Evolutionary conservation across 1,140 invertebrate genomes (phyloP), one percentile per base, ranked within the genome.

Genomic region (Nasonia longicornis): DNA sequence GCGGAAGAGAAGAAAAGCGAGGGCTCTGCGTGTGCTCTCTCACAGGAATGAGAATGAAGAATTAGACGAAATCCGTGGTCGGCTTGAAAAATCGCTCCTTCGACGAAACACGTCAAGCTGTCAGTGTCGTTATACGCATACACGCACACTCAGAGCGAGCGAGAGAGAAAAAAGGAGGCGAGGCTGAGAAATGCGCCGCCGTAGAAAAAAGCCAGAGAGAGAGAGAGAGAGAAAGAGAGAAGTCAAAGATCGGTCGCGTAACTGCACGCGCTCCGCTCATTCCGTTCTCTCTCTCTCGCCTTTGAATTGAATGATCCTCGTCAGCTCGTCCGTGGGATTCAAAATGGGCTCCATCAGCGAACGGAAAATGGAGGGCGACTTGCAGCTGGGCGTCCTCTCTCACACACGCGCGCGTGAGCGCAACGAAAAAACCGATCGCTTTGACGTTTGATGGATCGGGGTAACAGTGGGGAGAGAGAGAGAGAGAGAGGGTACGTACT

Each of bases 401-500:
- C 80, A 80, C 80, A 81, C 84, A 83, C 84, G 80, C 84, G 83
- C 84, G 85, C 83, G 82, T 83, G 84, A 84, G 84, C 84, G 66
- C 72, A 31, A 78, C 85, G 83, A 88, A 88, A 87, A 86, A 87
- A 84, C 84, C 84, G 85, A 89, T 89, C 85, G 85, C 84, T 14
- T 22, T 87, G 87, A 86, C 89, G 84, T 88, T 89, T 89, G 89
- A 89, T 86, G 85, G 86, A 89, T 89, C 84, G 87, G 67, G 66
- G 22, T 35, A 31, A n/a, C 6, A 26, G 14, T 14, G 35, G 38
- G 14, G 16, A 52, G 64, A 42, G 52, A 64, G 20, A 11, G 45
- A 42, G 52, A 31, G 69, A 26, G 31, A n/a, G 35, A 77, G 74
- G 22, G 58, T 66, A 71, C 20, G 38, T 58, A 14, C 75, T 31